phyloP scores from a whole-genome alignment of 2,113 vertebrate genomes.

The Platichthys flesus region DNA sequence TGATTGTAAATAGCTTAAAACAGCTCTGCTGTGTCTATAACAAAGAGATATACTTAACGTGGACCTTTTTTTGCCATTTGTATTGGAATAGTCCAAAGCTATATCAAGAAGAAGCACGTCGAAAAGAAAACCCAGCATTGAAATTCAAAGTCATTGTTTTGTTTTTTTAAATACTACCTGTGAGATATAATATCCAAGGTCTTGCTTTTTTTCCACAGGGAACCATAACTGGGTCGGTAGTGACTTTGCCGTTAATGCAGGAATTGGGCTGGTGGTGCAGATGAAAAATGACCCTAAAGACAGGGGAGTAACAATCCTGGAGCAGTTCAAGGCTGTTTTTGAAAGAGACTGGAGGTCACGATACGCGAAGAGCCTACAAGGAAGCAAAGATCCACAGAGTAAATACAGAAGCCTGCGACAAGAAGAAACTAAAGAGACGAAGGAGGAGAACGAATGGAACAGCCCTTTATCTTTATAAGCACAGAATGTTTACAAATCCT shows the following conservation, averaged over 20 bases:
- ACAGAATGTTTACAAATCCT: conserved; percentile 28
- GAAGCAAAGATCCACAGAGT: conserved; percentile 46
- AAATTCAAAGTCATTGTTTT: too few species aligned
- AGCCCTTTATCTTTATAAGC: conserved; percentile 52
- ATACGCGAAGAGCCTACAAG: conserved; percentile 85
- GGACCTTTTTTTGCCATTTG: too few species aligned
- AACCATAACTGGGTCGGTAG: conserved; percentile 93
- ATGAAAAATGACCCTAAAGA: conserved; percentile 68
- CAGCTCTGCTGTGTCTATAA: too few species aligned
- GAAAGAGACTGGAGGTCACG: conserved; percentile 91
- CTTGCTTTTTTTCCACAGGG: conserved; percentile 76
- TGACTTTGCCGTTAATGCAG: conserved; percentile 88
- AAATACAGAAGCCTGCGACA: conserved; percentile 54
- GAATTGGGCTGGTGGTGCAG: conserved; percentile 89
- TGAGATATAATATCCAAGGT: background rate
- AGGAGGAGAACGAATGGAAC: conserved; percentile 51
- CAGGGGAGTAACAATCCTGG: conserved; percentile 82
- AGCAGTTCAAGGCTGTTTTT: conserved; percentile 88
- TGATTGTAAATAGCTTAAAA: too few species aligned
- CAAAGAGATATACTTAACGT: too few species aligned
- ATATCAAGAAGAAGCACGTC: too few species aligned
- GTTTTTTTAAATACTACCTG: background rate
- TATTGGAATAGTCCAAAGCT: too few species aligned
- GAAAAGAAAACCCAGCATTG: too few species aligned
- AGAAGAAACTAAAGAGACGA: background rate